Percentiles rank a stretch among this genome's conserved stretches.
Evolutionary conservation across 1,140 invertebrate genomes (phyloP).

Genomic region (Drosophila melanica): DNA sequence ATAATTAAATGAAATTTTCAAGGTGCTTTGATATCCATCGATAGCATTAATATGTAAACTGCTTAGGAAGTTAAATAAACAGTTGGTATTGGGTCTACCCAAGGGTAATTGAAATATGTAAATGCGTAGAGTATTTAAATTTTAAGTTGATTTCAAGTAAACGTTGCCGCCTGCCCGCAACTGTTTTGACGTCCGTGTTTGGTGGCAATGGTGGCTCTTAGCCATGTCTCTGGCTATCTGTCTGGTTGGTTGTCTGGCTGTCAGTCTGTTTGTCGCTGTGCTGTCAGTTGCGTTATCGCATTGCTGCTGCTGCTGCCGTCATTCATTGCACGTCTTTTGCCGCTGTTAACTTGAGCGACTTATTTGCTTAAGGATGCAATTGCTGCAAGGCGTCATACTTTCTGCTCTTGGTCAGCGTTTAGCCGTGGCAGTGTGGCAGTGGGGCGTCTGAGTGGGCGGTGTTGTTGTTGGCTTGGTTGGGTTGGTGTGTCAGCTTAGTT

Average conservation of each 20-base stretch:
- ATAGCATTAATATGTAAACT: background rate
- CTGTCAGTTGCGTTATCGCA: conserved; percentile 19
- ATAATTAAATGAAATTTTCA: background rate
- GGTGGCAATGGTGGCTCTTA: conserved; percentile 17
- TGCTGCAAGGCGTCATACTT: conserved; percentile 26
- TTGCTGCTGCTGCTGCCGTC: conserved; percentile 15
- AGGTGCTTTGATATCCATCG: background rate
- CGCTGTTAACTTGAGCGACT: conserved; percentile 52
- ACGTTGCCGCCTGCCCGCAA: background rate
- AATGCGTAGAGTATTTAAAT: conserved; percentile 8
- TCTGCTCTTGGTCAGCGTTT: conserved; percentile 48
- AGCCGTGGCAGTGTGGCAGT: conserved; percentile 14
- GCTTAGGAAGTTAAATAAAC: background rate
- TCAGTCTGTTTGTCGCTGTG: conserved; percentile 4
- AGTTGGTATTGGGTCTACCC: background rate
- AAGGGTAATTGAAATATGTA: background rate
- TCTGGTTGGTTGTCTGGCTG: background rate
- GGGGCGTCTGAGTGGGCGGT: background rate
- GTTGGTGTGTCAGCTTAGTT: conserved; percentile 5
- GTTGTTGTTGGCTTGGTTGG: no score
- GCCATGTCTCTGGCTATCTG: conserved; percentile 11
- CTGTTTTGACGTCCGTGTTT: conserved; percentile 15
- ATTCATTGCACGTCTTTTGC: conserved; percentile 20
- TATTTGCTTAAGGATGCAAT: conserved; percentile 56
- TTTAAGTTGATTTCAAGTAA: background rate